These are phyloP conservation scores for Ctenopoma kingsleyae DNA, from an alignment of 2,797 vertebrate species.

Conservation along the genomic window DNA sequence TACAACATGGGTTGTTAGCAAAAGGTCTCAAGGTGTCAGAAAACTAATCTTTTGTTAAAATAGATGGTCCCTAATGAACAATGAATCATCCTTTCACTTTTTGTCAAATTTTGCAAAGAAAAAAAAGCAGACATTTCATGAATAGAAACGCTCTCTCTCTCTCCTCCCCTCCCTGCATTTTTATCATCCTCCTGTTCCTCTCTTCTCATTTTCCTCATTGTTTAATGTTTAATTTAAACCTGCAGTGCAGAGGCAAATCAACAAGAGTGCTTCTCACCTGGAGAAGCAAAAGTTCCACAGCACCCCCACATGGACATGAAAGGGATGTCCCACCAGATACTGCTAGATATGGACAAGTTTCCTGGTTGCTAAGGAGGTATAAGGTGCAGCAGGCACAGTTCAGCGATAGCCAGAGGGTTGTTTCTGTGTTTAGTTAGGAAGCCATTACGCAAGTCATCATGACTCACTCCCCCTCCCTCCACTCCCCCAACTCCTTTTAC, in stretches of 20 bases:
- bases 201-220: slow-evolving; percentile 61
- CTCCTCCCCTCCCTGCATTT: slow-evolving; percentile 33
- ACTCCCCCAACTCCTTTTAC: background rate
- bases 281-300: slow-evolving; percentile 76
- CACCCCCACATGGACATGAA: slow-evolving; percentile 78
- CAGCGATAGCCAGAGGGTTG: slow-evolving; percentile 51
- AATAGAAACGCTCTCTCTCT: slow-evolving; percentile 43
- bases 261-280: slow-evolving; percentile 36
- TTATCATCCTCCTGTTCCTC: slow-evolving; percentile 38
- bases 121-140: slow-evolving; percentile 58
- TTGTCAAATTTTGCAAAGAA: slow-evolving; percentile 53
- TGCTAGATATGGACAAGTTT: slow-evolving; percentile 15
- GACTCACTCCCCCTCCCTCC: background rate
- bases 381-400: slow-evolving; percentile 47
- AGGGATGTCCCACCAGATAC: background rate
- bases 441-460: slow-evolving; percentile 46
- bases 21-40: slow-evolving; percentile 42
- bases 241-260: slow-evolving; percentile 68
- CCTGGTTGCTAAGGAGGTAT: slow-evolving; percentile 45
- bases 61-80: slow-evolving; percentile 45
- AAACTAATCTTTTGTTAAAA: slow-evolving; percentile 36
- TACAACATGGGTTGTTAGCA: slow-evolving; percentile 40
- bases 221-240: slow-evolving; percentile 79
- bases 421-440: slow-evolving; percentile 60
- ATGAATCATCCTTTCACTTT: slow-evolving; percentile 62